These are phyloP conservation scores for Corythucha ciliata DNA, from an alignment of 2,888 invertebrate species.

Conservation along the genomic window DNA sequence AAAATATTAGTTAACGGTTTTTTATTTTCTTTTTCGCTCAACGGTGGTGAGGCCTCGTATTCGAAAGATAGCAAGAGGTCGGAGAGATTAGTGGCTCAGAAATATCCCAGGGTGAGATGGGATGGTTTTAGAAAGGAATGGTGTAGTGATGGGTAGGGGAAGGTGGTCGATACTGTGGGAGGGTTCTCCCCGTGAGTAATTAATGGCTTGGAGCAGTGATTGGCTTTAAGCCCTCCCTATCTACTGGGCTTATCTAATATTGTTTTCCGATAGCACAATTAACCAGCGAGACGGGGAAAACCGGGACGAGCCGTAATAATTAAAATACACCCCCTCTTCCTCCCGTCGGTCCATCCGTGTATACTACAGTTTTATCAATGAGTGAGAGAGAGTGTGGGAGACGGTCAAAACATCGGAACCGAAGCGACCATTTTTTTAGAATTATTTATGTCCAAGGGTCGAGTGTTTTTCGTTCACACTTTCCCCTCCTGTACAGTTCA, in stretches of 20 bases:
- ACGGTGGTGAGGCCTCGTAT: neutral
- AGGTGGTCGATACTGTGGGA: slow-evolving; percentile 7
- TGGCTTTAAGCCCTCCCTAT: slow-evolving; percentile 25
- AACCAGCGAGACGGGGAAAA: slow-evolving; percentile 25
- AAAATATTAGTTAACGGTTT: no score
- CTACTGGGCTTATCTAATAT: slow-evolving; percentile 25
- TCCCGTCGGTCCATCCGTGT: neutral
- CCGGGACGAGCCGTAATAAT: slow-evolving; percentile 26
- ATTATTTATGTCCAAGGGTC: no score
- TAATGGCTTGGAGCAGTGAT: slow-evolving; percentile 25
- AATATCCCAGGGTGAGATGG: slow-evolving; percentile 3
- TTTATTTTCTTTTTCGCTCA: no score
- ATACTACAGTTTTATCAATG: no score
- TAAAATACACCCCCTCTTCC: slow-evolving; percentile 23
- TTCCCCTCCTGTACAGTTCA: no score
- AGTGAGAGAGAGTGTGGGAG: no score
- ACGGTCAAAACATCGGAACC: no score
- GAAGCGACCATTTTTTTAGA: no score
- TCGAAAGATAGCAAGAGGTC: neutral
- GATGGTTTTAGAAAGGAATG: slow-evolving; percentile 4
- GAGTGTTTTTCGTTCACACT: neutral
- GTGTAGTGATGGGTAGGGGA: slow-evolving; percentile 1
- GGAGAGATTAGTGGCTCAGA: neutral
- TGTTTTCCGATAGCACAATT: slow-evolving; percentile 27
- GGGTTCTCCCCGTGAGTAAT: slow-evolving; percentile 17